A percentile compares a stretch with the other conserved stretches of the same genome.
phyloP scores from a whole-genome alignment of 2,888 invertebrate species.

The Oligia fasciuncula region DNA sequence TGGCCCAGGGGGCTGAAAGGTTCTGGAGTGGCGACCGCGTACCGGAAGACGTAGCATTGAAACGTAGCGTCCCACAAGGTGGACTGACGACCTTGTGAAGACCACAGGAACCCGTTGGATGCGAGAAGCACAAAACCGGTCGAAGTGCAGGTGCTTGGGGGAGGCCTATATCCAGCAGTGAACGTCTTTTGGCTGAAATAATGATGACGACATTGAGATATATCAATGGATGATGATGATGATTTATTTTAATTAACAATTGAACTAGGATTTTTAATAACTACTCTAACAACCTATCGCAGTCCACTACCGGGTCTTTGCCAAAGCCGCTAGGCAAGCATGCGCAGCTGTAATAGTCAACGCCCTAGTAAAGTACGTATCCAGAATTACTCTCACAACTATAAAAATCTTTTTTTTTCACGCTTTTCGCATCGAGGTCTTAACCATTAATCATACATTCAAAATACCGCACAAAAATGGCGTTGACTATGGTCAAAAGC shows the following conservation, averaged over 20 bases:
- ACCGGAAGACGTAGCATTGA: too few relatives aligned
- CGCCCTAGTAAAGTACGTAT: neutral
- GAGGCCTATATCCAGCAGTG: too few relatives aligned
- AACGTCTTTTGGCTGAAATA: too few relatives aligned
- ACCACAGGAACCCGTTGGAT: too few relatives aligned
- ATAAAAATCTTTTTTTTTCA: slow-evolving; percentile 9
- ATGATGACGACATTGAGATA: too few relatives aligned
- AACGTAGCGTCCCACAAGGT: too few relatives aligned
- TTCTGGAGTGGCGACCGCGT: too few relatives aligned
- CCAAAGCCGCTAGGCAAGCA: neutral
- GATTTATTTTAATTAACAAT: slow-evolving; percentile 12
- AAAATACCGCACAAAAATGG: slow-evolving; percentile 55
- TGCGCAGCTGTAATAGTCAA: neutral
- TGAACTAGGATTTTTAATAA: neutral
- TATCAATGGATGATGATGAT: too few relatives aligned
- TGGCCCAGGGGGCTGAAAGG: too few relatives aligned
- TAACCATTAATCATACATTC: slow-evolving; percentile 60
- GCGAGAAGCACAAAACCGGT: too few relatives aligned
- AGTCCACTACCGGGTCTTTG: neutral
- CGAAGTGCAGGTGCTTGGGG: too few relatives aligned
- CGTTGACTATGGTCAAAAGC: slow-evolving; percentile 49
- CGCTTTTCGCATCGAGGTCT: slow-evolving; percentile 19
- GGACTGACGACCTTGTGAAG: too few relatives aligned
- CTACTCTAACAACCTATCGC: neutral
- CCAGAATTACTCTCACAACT: neutral